A percentile compares a stretch with the other conserved stretches of the same genome.
phyloP scores from a whole-genome alignment of 2,113 vertebrate species.

The Takifugu flavidus region DNA sequence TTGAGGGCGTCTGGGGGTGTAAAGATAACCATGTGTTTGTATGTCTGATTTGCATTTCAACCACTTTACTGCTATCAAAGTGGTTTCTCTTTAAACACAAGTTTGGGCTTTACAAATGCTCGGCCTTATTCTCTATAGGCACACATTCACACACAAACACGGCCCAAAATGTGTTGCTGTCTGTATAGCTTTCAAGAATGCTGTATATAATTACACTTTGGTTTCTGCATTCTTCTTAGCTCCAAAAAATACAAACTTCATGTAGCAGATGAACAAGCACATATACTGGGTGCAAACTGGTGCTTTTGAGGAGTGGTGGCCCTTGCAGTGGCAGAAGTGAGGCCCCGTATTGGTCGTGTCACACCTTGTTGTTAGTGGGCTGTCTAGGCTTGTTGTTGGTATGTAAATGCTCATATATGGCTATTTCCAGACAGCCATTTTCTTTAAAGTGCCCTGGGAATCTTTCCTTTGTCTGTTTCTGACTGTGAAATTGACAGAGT shows the following conservation, averaged over 20 bases:
- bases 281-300: constrained; percentile 26
- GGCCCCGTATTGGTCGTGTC: constrained; percentile 45
- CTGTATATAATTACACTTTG: constrained; percentile 43
- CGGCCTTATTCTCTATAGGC: constrained; percentile 16
- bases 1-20: constrained; percentile 28
- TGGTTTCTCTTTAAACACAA: constrained; percentile 65
- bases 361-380: constrained; percentile 65
- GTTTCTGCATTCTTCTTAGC: constrained; percentile 35
- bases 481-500: background rate
- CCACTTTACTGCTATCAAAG: constrained; percentile 53
- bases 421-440: constrained; percentile 19
- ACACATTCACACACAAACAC: constrained; percentile 18
- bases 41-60: constrained; percentile 64
- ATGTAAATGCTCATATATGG: constrained; percentile 59
- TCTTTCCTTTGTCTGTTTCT: constrained; percentile 10
- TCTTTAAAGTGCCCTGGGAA: constrained; percentile 15
- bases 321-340: constrained; percentile 37
- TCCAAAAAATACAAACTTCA: constrained; percentile 45
- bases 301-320: constrained; percentile 25
- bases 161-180: constrained; percentile 26
- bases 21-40: constrained; percentile 57
- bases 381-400: constrained; percentile 68
- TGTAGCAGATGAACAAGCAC: constrained; percentile 10
- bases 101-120: constrained; percentile 50
- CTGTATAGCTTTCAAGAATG: constrained; percentile 35